phyloP scores from a whole-genome alignment of 2,113 vertebrate genomes.

The Furnarius figulus region DNA sequence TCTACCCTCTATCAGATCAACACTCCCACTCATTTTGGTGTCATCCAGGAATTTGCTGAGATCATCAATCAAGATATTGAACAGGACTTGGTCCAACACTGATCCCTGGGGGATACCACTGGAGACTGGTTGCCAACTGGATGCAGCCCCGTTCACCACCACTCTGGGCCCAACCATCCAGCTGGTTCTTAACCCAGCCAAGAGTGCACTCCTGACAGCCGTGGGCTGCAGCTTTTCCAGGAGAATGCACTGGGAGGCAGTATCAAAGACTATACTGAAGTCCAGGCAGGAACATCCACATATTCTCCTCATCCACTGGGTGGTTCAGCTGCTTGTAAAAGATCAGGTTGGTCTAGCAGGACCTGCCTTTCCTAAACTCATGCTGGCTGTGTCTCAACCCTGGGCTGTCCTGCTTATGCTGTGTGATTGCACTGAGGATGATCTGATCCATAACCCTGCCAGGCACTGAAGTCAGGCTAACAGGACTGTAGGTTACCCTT shows the following conservation, averaged over 20 bases:
- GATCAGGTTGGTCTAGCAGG: neutral
- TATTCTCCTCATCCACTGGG: neutral
- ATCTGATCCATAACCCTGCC: neutral
- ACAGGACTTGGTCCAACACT: neutral
- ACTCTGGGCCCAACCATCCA: neutral
- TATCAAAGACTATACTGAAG: neutral
- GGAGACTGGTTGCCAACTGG: neutral
- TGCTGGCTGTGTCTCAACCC: neutral
- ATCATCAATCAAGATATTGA: neutral
- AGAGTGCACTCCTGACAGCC: no score
- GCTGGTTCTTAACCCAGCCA: neutral
- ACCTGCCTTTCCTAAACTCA: neutral
- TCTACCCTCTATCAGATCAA: neutral
- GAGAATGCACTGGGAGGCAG: neutral
- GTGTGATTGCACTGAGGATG: no score
- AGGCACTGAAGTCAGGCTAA: neutral
- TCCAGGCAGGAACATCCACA: neutral
- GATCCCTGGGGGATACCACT: neutral
- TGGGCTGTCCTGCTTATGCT: no score
- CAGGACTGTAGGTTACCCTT: neutral
- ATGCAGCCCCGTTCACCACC: neutral
- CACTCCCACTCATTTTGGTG: neutral
- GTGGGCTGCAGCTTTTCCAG: neutral
- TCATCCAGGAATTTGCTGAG: neutral
- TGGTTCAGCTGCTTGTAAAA: neutral